Percentiles rank a stretch among this genome's conserved stretches.
These are phyloP conservation scores for Phallusia fumigata DNA, from an alignment of 23 tunicate genomes.

Conservation along the genomic window DNA sequence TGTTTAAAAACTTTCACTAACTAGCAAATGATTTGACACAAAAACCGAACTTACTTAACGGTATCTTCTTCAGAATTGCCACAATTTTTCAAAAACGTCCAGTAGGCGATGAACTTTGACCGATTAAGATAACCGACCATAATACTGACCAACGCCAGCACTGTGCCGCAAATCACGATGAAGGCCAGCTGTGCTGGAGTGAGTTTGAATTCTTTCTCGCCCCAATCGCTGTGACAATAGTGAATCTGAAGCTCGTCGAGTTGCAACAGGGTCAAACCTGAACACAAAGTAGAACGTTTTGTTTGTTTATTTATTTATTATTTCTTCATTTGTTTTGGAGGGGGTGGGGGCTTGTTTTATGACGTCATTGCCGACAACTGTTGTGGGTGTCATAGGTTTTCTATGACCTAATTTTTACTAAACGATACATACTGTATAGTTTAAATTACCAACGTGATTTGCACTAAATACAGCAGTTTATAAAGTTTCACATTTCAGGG, in stretches of 20 bases:
- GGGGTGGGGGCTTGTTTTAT: too few species aligned
- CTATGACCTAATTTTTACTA: too few species aligned
- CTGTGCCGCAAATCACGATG: slow-evolving; percentile 16
- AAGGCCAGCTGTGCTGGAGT: slow-evolving; percentile 26
- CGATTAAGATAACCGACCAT: slow-evolving; percentile 38
- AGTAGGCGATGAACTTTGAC: slow-evolving; percentile 26
- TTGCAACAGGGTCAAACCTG: not conserved
- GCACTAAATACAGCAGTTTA: too few species aligned
- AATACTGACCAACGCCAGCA: slow-evolving; percentile 25
- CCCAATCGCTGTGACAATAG: slow-evolving; percentile 22
- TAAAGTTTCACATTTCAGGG: too few species aligned
- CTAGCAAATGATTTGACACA: too few species aligned
- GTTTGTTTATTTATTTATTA: too few species aligned
- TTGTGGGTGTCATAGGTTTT: too few species aligned
- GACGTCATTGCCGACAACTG: too few species aligned
- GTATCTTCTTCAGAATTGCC: slow-evolving; percentile 26
- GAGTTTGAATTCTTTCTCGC: slow-evolving; percentile 3
- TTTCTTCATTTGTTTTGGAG: too few species aligned
- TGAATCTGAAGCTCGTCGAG: slow-evolving; percentile 2
- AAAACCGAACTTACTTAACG: not conserved
- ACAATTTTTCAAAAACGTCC: slow-evolving; percentile 25
- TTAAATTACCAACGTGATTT: too few species aligned
- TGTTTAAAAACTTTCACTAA: too few species aligned
- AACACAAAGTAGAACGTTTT: not conserved
- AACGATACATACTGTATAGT: too few species aligned